Evolutionary conservation across 2,888 invertebrate species (phyloP), one percentile per base, ranked within the genome.

Genomic region (Holacanthella duospinosa): DNA sequence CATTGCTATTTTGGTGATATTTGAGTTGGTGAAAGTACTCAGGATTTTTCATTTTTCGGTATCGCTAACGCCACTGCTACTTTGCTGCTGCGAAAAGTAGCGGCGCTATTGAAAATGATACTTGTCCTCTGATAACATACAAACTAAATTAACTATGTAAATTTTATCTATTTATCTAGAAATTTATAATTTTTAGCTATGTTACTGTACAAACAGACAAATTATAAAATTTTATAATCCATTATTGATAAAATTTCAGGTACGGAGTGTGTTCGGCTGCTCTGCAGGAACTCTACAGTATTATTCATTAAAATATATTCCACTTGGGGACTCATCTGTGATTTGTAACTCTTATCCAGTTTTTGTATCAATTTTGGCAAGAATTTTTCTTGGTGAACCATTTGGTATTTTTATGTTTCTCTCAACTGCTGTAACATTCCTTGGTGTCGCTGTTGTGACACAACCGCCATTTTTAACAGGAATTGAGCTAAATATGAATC

Each of bases 331-430:
- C 27, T 69, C 69, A 1, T 66, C 68, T 1, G 71, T 71, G 0
- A 71, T 71, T 48, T 71, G 71, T 48, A 71, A 71, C 44, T 69
- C 69, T 1, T 71, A 71, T 48, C 71, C 71, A 0, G 62, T 71
- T 36, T 67, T 71, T 43, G 71, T 69, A 2, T 63, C 63, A 2
- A 24, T 69, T 16, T 60, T 71, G 0, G 71, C 71, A 1, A 65
- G 58, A n/a, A 12, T 69, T 1, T 71, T 71, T 43, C 60, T 71
- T 1, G 48, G 64, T 28, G 71, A 71, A 61, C 65, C 65, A 28
- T 71, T 71, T 48, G 71, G 71, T 12, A 26, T 67, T 19, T 71
- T 71, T 43, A 67, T 58, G 43, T 64, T 68, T 58, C 21, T 66
- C 2, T 65, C 69, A 1, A 66, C 68, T 2, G 16, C 69, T 4